Conservation (phyloP, 2,888 invertebrate genomes). For the Aphrophora alni region DNA sequence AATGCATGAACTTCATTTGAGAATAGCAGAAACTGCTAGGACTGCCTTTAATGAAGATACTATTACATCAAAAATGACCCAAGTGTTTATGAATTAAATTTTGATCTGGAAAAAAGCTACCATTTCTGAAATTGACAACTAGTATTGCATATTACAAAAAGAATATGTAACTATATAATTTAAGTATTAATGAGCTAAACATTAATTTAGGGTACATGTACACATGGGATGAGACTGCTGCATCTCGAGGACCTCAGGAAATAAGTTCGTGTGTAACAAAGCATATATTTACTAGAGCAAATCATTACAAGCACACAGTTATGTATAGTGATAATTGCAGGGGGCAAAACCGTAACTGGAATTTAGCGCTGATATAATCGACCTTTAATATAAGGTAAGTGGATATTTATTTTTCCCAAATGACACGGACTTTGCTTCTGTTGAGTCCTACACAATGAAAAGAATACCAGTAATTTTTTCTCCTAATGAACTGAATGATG, state of each 20-base stretch:
- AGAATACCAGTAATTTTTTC: neutral
- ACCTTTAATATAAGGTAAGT: conserved; percentile 13
- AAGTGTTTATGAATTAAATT: too few relatives aligned
- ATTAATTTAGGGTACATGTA: neutral
- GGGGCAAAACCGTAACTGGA: conserved; percentile 4
- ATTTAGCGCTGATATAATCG: neutral
- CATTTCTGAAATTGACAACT: too few relatives aligned
- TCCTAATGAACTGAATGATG: conserved; percentile 3
- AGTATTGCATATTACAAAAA: too few relatives aligned
- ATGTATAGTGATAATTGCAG: conserved; percentile 9
- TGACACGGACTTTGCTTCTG: conserved; percentile 10
- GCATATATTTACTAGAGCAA: neutral
- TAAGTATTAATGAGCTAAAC: too few relatives aligned
- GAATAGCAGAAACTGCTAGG: too few relatives aligned
- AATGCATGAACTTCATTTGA: too few relatives aligned
- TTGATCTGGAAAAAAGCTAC: too few relatives aligned
- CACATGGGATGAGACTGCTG: neutral
- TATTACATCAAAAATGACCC: too few relatives aligned
- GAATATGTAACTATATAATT: too few relatives aligned
- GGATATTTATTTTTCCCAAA: conserved; percentile 17
- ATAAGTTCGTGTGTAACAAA: neutral
- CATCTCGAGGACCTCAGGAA: neutral
- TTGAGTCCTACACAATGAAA: neutral
- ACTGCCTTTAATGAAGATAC: too few relatives aligned
- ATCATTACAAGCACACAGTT: too few relatives aligned